phyloP scores from a whole-genome alignment of 1,140 invertebrate species.

The Bombus superbus region DNA sequence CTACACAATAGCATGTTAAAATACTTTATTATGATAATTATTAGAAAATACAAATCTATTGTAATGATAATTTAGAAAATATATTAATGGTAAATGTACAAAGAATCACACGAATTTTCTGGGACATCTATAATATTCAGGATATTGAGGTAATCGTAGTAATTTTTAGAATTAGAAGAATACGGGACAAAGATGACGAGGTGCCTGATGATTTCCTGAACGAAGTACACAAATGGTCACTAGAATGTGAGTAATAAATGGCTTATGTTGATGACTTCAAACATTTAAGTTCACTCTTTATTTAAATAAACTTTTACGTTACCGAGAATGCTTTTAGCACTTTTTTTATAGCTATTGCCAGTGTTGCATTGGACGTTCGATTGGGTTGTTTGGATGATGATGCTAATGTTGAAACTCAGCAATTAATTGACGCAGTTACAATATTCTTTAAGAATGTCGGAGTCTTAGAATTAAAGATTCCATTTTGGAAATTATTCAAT shows the following conservation, averaged over 20 bases:
- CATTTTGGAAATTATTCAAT: conserved; percentile 90
- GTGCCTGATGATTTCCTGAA: conserved; percentile 90
- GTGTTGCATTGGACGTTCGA: conserved; percentile 90
- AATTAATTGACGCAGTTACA: conserved; percentile 90
- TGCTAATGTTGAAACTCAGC: conserved; percentile 86
- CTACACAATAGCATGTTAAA: neutral
- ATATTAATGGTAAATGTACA: neutral
- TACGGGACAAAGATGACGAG: conserved; percentile 86
- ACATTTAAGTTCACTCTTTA: neutral
- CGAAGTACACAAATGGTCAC: conserved; percentile 93
- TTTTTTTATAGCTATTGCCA: conserved; percentile 87
- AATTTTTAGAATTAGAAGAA: conserved; percentile 86
- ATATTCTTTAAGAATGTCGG: conserved; percentile 92
- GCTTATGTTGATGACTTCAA: neutral
- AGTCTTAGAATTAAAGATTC: conserved; percentile 90
- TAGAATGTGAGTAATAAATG: conserved; percentile 89
- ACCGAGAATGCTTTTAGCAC: neutral
- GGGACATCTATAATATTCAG: neutral
- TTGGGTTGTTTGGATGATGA: conserved; percentile 89
- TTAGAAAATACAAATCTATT: neutral
- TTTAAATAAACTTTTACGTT: neutral
- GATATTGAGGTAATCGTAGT: neutral
- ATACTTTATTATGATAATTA: neutral
- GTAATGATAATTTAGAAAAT: neutral
- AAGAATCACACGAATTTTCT: neutral